Evolutionary conservation across 2,797 vertebrate species (phyloP), one percentile per base, ranked within the genome.

Genomic region (Orestias chungarensis): DNA sequence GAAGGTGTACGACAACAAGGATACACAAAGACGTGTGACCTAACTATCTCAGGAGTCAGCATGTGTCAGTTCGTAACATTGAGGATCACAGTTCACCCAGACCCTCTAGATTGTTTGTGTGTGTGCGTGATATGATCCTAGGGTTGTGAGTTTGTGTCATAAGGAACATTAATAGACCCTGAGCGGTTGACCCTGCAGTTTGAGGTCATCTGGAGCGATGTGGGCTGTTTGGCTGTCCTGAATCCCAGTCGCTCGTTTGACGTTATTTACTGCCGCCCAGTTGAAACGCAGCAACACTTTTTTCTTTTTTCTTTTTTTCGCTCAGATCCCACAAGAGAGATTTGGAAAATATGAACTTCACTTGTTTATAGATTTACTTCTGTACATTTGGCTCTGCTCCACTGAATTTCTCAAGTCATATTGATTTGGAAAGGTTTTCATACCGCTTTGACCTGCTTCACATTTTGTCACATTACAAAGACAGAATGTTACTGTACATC

Each of bases 131-230:
- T n/a, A n/a, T n/a, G n/a, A n/a, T n/a, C n/a, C n/a, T n/a, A 25
- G 20, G 14, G 70, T 64, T 73, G 66, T 59, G 40, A 66, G 78
- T 35, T 35, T 59, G 55, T 59, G 55, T 35, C 81, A 73, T 78
- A 79, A 79, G 65, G 73, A 80, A 76, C 76, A 65, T 82, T 78
- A 83, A 90, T 77, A 71, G 73, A 87, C 80, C 82, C 82, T 14
- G 43, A 71, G 64, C 80, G 66, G 59, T 40, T 77, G 73, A 82
- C 80, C 73, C 62, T 54, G 75, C 38, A 81, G 81, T 79, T 64
- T 0, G 5, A 57, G 81, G 80, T 81, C 75, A 76, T 9, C 49
- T 69, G 50, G 64, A 81, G 64, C 78, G 76, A 83, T 85, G 85
- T 82, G 71, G 74, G 76, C 81, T 68, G 68, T 73, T 76, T 27